Evolutionary conservation across 1,140 invertebrate genomes (phyloP), one percentile per base, ranked within the genome.

Genomic region (Macrotrachela quadricornifera): DNA sequence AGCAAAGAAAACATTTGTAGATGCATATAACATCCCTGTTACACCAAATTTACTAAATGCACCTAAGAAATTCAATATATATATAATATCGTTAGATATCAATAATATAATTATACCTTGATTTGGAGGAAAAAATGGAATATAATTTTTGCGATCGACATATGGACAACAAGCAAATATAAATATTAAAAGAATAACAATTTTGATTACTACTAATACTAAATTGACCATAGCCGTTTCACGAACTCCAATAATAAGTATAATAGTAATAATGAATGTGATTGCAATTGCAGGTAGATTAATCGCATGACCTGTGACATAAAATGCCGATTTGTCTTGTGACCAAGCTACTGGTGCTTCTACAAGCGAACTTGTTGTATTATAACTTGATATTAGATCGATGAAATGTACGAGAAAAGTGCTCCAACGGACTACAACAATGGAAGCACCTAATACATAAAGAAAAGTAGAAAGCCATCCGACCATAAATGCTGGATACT

Each of bases 401-500:
- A n/a, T n/a, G n/a, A n/a, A n/a, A n/a, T n/a, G n/a, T n/a, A n/a
- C 67, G 57, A 69, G 64, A 53, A 69, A 68, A n/a, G 61, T 56
- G 52, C 63, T 68, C 62, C 62, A 68, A 0, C 64, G 66, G 52
- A 66, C 42, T 0, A 67, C 68, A 10, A 69, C 66, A 61, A 66
- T 69, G 13, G 68, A 64, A 38, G 67, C 65, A 16, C 67, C 83
- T 55, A 90, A 85, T 3, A 83, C 78, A 71, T 87, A 86, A 71
- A 87, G 85, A 58, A 88, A 65, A 55, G 87, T 81, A 9, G 88
- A 71, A 74, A 85, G 87, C 85, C 85, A 88, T 30, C 85, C 84
- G 65, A 95, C 91, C 61, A 94, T 77, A 71, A 94, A 94, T 55
- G 87, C 88, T 64, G 91, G 79, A 66, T 92, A 82, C 71, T 87